Evolutionary conservation across 2,797 vertebrate genomes (phyloP).

Genomic region (Nyctalus aviator): DNA sequence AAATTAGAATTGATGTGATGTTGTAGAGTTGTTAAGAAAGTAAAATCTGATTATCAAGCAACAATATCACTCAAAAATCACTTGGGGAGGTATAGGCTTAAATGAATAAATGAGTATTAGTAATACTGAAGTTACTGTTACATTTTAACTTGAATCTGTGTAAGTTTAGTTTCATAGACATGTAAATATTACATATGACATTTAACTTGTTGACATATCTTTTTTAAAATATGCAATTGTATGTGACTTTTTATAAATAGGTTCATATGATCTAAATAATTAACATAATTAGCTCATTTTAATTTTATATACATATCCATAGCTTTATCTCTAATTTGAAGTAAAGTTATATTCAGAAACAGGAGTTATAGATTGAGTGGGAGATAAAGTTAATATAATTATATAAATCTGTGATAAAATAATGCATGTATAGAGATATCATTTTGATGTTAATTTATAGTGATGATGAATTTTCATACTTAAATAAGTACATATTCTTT

Average conservation of each 20-base stretch:
- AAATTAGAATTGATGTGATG: neutral
- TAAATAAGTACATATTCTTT: neutral
- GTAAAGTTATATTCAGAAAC: neutral
- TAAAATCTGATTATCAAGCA: slow-evolving; percentile 48
- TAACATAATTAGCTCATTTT: neutral
- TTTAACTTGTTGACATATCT: neutral
- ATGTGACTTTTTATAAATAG: neutral
- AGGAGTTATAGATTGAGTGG: neutral
- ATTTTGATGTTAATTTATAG: slow-evolving; percentile 6
- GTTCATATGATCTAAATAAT: neutral
- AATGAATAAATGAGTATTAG: neutral
- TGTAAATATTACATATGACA: neutral
- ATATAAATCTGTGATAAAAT: neutral
- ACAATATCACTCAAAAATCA: neutral
- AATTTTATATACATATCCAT: neutral
- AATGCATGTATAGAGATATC: neutral
- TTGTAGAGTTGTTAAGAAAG: neutral
- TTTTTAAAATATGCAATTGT: neutral
- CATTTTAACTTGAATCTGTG: slow-evolving; percentile 27
- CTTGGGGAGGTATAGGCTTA: neutral
- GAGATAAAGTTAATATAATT: neutral
- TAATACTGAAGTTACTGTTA: slow-evolving; percentile 1
- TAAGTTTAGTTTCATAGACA: neutral
- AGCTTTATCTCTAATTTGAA: neutral
- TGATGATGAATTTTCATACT: neutral